Evolutionary conservation across 2,888 invertebrate species (phyloP).

Genomic region (Poecilobothrus nobilitatus): DNA sequence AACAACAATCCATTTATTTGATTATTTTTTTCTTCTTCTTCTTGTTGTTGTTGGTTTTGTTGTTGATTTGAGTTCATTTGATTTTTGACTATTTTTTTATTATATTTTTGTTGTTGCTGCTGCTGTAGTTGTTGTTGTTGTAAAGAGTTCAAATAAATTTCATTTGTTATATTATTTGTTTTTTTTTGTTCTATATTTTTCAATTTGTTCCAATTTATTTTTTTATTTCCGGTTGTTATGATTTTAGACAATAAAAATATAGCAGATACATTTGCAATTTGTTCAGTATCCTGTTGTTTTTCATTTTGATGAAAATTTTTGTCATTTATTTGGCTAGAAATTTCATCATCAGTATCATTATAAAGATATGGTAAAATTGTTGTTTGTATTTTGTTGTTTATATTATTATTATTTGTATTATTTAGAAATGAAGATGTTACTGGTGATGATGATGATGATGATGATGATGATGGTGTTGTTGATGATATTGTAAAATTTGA

Average conservation of each 20-base stretch:
- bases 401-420: too few species aligned
- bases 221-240: not conserved
- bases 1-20: not conserved
- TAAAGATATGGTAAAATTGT: not conserved
- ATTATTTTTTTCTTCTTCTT: too few species aligned
- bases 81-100: too few species aligned
- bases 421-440: too few species aligned
- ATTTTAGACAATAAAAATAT: not conserved
- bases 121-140: not conserved
- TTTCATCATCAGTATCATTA: not conserved
- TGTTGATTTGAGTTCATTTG: too few species aligned
- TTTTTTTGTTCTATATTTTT: not conserved
- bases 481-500: not conserved
- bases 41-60: too few species aligned
- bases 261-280: not conserved
- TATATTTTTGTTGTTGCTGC: not conserved
- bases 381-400: too few species aligned
- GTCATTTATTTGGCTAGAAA: not conserved
- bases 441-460: not conserved
- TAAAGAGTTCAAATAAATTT: not conserved
- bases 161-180: not conserved
- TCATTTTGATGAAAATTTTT: not conserved
- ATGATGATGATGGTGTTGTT: not conserved
- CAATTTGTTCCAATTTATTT: not conserved
- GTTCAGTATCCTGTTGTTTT: conserved; percentile 1